Conservation (phyloP, 2,888 invertebrate species). For the Melanchra persicariae region DNA sequence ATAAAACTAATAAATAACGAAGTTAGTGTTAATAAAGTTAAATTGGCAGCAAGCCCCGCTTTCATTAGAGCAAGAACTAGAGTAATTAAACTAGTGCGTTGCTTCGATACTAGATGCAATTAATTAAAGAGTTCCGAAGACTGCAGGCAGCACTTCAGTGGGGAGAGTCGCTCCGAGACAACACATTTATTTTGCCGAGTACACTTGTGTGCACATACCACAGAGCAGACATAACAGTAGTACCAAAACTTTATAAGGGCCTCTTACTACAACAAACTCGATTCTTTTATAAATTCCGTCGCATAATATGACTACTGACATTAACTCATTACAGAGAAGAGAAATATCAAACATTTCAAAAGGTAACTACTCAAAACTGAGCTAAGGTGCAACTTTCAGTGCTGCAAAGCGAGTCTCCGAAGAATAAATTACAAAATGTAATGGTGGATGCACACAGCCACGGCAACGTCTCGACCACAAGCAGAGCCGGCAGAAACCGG, state of each 20-base stretch:
- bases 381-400: not conserved
- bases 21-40: conserved; percentile 26
- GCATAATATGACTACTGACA: no score
- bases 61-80: conserved; percentile 36
- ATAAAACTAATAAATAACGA: conserved; percentile 26
- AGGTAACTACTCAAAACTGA: not conserved
- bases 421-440: not conserved
- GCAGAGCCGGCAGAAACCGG: no score
- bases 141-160: conserved; percentile 35
- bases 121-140: conserved; percentile 57
- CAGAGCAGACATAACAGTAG: conserved; percentile 11
- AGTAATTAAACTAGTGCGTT: conserved; percentile 43
- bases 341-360: not conserved
- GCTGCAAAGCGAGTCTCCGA: not conserved
- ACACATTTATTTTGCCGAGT: conserved; percentile 28
- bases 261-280: not conserved
- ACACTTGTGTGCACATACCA: conserved; percentile 16
- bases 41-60: conserved; percentile 29
- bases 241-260: not conserved
- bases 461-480: no score
- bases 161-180: conserved; percentile 29
- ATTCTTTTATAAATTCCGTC: not conserved
- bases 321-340: no score
- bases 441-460: no score
- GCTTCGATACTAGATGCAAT: conserved; percentile 46